phyloP scores from a whole-genome alignment of 2,888 invertebrate species.

The Choreutis nemorana region DNA sequence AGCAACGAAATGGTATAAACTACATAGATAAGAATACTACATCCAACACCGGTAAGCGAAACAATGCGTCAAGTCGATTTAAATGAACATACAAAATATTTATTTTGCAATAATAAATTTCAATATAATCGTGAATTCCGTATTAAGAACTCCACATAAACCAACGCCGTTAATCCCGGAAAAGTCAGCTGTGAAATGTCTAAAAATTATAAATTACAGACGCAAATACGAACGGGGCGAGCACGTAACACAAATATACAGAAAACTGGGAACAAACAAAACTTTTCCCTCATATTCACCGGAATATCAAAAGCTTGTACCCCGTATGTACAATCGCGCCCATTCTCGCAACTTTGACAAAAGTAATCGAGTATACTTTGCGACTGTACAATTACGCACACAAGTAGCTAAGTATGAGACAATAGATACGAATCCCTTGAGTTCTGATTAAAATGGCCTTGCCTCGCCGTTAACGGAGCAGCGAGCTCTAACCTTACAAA shows the following conservation, averaged over 20 bases:
- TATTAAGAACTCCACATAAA: too few relatives aligned
- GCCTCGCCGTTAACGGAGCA: conserved; percentile 8
- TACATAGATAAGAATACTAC: too few relatives aligned
- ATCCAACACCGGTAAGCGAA: too few relatives aligned
- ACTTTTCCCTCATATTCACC: conserved; percentile 3
- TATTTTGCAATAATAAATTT: too few relatives aligned
- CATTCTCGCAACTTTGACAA: conserved; percentile 9
- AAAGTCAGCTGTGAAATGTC: too few relatives aligned
- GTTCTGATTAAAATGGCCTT: conserved; percentile 20
- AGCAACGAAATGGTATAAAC: too few relatives aligned
- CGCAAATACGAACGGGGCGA: too few relatives aligned
- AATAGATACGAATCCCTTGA: conserved; percentile 15
- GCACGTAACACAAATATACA: neutral
- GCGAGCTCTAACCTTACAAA: neutral
- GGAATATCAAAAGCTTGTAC: conserved; percentile 7
- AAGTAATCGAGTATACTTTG: conserved; percentile 4
- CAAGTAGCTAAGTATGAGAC: neutral
- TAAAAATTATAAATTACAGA: too few relatives aligned
- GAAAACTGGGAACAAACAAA: conserved; percentile 17
- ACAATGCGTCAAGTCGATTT: too few relatives aligned
- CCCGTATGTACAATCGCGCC: conserved; percentile 7
- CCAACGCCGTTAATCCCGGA: too few relatives aligned
- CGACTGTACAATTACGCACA: neutral
- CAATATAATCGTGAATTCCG: too few relatives aligned
- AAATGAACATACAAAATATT: too few relatives aligned